A percentile compares a stretch with the other conserved stretches of the same genome.
Evolutionary conservation across 2,113 vertebrate species (phyloP).

Genomic region (Furnarius figulus): DNA sequence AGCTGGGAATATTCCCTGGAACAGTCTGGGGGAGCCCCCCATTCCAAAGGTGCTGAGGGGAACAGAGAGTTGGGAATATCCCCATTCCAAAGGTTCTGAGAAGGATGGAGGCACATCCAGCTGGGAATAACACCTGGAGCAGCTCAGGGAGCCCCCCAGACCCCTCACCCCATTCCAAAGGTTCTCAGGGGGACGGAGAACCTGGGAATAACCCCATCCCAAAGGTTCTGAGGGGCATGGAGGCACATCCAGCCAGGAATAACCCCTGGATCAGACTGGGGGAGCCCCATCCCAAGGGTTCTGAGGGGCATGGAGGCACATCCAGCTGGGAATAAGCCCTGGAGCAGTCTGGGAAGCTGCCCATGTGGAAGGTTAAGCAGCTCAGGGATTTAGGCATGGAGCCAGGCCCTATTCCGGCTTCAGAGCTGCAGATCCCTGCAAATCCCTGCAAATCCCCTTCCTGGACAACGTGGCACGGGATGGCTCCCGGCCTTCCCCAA

Average conservation of each 20-base stretch:
- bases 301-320: background rate
- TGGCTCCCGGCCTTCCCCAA: rapidly evolving
- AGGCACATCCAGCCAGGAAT: background rate
- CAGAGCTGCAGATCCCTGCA: constrained; percentile 23
- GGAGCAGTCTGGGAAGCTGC: background rate
- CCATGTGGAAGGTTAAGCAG: constrained; percentile 11
- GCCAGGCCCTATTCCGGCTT: background rate
- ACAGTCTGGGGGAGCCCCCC: too few relatives aligned
- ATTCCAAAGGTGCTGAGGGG: background rate
- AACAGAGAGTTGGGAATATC: background rate
- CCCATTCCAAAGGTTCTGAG: too few relatives aligned
- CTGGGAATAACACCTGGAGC: background rate
- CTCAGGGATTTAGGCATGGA: constrained; percentile 26
- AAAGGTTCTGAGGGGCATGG: constrained; percentile 75
- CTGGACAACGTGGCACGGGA: rapidly evolving
- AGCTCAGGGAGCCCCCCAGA: background rate
- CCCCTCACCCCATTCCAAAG: background rate
- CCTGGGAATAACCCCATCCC: background rate
- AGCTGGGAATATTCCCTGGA: too few relatives aligned
- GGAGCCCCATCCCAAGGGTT: background rate
- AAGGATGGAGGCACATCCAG: background rate
- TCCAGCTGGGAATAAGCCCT: background rate
- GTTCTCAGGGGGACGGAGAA: constrained; percentile 75
- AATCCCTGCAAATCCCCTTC: constrained; percentile 26
- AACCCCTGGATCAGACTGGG: background rate